phyloP scores from a whole-genome alignment of 2,888 invertebrate genomes.

The Unio delphinus region DNA sequence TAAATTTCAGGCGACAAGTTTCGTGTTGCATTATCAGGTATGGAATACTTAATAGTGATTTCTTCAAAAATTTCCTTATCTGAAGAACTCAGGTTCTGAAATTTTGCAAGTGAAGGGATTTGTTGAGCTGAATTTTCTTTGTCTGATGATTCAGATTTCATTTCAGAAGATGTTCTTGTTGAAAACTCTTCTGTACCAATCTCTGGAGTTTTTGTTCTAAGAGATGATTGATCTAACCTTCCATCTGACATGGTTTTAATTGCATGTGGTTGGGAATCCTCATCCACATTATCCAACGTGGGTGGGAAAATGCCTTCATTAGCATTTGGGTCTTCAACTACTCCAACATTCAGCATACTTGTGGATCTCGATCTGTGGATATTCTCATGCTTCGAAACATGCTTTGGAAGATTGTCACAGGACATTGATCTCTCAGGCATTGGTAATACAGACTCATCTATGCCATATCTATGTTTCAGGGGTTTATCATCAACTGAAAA shows the following conservation, averaged over 20 bases:
- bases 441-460: slow-evolving; percentile 45
- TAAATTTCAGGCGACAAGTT: background rate
- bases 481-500: slow-evolving; percentile 12
- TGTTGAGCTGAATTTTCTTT: slow-evolving; percentile 21
- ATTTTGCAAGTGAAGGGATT: slow-evolving; percentile 11
- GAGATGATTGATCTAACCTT: slow-evolving; percentile 21
- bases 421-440: slow-evolving; percentile 53
- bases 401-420: slow-evolving; percentile 50
- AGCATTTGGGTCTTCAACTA: slow-evolving; percentile 28
- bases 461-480: slow-evolving; percentile 45
- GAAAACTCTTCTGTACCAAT: slow-evolving; percentile 22
- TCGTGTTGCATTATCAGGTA: background rate
- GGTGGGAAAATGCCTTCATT: slow-evolving; percentile 59
- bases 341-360: slow-evolving; percentile 43
- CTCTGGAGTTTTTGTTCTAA: slow-evolving; percentile 20
- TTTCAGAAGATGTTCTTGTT: slow-evolving; percentile 20
- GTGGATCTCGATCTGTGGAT: slow-evolving; percentile 52
- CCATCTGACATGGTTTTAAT: slow-evolving; percentile 28
- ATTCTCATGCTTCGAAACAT: slow-evolving; percentile 16
- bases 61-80: slow-evolving; percentile 27
- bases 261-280: slow-evolving; percentile 25
- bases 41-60: slow-evolving; percentile 21
- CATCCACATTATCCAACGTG: slow-evolving; percentile 19
- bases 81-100: slow-evolving; percentile 20
- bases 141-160: slow-evolving; percentile 12